These are phyloP conservation scores for Microhierax caerulescens DNA, from an alignment of 2,797 vertebrate genomes.

Conservation along the genomic window DNA sequence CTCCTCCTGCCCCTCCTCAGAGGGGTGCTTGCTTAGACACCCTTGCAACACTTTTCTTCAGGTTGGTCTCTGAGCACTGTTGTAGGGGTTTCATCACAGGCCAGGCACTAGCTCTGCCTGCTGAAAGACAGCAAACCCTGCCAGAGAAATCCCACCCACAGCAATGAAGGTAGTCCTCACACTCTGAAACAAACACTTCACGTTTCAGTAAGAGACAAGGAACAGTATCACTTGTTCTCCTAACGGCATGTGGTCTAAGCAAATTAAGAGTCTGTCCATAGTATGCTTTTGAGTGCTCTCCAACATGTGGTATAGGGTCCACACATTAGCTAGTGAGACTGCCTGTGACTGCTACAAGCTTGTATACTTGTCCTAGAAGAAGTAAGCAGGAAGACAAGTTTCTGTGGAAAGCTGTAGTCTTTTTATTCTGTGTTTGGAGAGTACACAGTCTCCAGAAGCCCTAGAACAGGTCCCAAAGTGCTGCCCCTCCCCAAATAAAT, in stretches of 20 bases:
- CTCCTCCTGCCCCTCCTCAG: constrained; percentile 46
- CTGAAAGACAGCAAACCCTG: constrained; percentile 38
- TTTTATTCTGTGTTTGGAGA: background rate
- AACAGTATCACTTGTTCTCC: background rate
- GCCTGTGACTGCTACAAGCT: background rate
- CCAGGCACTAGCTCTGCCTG: constrained; percentile 19
- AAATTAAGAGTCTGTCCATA: background rate
- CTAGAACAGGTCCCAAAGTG: background rate
- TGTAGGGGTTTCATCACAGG: constrained; percentile 32
- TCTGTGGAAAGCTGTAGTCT: background rate
- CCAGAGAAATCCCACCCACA: constrained; percentile 22
- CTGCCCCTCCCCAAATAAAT: background rate
- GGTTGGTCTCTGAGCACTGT: background rate
- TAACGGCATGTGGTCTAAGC: background rate
- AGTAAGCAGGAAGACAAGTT: background rate
- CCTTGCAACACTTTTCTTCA: constrained; percentile 6
- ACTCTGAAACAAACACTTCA: background rate
- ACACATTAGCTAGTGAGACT: accelerated
- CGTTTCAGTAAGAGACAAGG: background rate
- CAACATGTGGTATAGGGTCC: accelerated
- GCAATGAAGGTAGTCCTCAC: background rate
- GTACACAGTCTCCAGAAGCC: background rate
- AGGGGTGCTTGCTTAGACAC: constrained; percentile 10
- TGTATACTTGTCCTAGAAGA: background rate
- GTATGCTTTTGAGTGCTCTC: background rate